phyloP scores from a whole-genome alignment of 2,888 invertebrate genomes.

The Dolichomitus sp. region DNA sequence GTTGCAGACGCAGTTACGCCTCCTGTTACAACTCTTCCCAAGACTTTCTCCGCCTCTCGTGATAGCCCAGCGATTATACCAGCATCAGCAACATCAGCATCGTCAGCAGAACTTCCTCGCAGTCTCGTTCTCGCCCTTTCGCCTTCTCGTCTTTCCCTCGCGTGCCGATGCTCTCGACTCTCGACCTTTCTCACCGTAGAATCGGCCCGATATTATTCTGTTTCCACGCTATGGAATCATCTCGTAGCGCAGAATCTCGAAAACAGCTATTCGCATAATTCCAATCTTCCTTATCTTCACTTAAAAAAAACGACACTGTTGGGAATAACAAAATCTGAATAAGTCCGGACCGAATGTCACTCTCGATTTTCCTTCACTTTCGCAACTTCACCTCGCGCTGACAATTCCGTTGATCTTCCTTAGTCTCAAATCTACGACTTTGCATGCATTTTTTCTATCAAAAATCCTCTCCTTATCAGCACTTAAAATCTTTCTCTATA shows the following conservation, averaged over 20 bases:
- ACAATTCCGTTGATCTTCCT: constrained; percentile 48
- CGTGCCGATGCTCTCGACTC: constrained; percentile 67
- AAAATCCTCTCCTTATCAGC: neutral
- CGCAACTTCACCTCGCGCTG: constrained; percentile 60
- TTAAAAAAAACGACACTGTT: constrained; percentile 38
- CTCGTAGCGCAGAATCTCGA: constrained; percentile 40
- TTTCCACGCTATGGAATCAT: constrained; percentile 62
- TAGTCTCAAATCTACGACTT: neutral
- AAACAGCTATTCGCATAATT: constrained; percentile 53
- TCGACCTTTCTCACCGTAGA: constrained; percentile 66
- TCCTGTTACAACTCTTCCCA: neutral
- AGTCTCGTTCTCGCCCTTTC: constrained; percentile 64
- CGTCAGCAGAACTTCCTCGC: neutral
- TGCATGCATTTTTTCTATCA: neutral
- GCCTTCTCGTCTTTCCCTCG: constrained; percentile 64
- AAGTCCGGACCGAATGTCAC: constrained; percentile 38
- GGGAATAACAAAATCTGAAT: neutral
- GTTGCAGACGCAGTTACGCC: constrained; percentile 10
- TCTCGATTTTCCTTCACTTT: constrained; percentile 63
- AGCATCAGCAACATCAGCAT: constrained; percentile 30
- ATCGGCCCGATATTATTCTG: constrained; percentile 35
- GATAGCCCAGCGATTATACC: constrained; percentile 43
- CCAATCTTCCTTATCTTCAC: constrained; percentile 50
- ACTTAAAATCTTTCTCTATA: neutral
- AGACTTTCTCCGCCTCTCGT: constrained; percentile 48